Evolutionary conservation across 2,888 invertebrate genomes (phyloP), one percentile per base, ranked within the genome.

Genomic region (Cerastoderma edule): DNA sequence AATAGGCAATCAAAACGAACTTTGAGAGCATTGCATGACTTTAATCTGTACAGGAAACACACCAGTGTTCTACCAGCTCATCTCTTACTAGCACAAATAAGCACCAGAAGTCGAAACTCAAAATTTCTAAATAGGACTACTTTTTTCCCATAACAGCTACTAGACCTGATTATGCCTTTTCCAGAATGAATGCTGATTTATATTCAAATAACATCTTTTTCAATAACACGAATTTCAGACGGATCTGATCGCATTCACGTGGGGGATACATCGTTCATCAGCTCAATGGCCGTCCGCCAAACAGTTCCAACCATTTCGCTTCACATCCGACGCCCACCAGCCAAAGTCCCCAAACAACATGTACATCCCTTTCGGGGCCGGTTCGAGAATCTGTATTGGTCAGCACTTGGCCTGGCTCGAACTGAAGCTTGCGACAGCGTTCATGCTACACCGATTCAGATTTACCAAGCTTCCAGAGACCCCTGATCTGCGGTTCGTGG

Each of bases 351-450:
- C 65, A 1, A 57, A 54, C 5, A 80, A 76, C 32, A 65, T 85
- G 67, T 87, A 83, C 72, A 87, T 86, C 27, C 87, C 87, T 22
- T 87, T 87, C 67, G 87, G 87, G 5, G 85, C 87, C 24, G 86
- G 87, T 8, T 83, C 85, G 19, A 72, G 87, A n/a, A 80, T 87
- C 13, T 87, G 87, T 66, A 86, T 87, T 32, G 87, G 86, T 2
- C 87, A 87, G 53, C 86, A 86, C 63, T 44, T 87, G 19, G 87
- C 86, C 0, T 79, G 78, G 83, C 65, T 85, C 32, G 87, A 87
- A 56, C 70, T 87, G 19, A 82, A 83, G 60, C 71, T 87, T 48
- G 82, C 83, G n/a, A 76, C 82, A 28, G 83, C 82, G 2, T 71
- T 84, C 22, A 56, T 86, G 56, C 66, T 87, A 8, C 67, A 83